These are phyloP conservation scores for Cyrtonyx montezumae DNA, from an alignment of 2,113 vertebrate species.

Conservation along the genomic window DNA sequence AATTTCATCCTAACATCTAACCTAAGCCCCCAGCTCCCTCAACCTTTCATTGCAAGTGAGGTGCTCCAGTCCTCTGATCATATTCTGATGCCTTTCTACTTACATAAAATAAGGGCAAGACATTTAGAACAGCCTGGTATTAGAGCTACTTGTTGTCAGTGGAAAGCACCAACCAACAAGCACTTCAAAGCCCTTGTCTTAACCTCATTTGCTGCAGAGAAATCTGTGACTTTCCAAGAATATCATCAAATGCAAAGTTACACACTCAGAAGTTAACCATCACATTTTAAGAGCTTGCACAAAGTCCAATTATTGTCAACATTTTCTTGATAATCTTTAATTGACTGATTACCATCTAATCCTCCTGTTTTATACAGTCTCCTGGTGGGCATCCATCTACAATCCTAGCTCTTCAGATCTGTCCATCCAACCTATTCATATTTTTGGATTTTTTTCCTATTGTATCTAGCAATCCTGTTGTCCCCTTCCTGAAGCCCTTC, in stretches of 20 bases:
- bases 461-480: background rate
- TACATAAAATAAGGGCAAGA: background rate
- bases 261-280: background rate
- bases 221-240: background rate
- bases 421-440: accelerated
- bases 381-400: background rate
- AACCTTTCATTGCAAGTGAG: no score
- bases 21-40: no score
- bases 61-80: no score
- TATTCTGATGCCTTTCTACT: background rate
- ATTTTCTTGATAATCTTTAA: background rate
- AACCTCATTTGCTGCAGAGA: background rate
- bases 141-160: background rate
- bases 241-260: background rate
- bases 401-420: background rate
- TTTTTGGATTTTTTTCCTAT: background rate
- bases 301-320: background rate
- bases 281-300: background rate
- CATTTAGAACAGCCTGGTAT: background rate
- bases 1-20: no score
- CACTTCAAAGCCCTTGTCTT: background rate
- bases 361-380: background rate
- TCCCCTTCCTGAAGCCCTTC: no score
- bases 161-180: background rate
- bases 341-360: background rate